phyloP scores from a whole-genome alignment of 1,140 invertebrate species.

The Pissodes strobi region DNA sequence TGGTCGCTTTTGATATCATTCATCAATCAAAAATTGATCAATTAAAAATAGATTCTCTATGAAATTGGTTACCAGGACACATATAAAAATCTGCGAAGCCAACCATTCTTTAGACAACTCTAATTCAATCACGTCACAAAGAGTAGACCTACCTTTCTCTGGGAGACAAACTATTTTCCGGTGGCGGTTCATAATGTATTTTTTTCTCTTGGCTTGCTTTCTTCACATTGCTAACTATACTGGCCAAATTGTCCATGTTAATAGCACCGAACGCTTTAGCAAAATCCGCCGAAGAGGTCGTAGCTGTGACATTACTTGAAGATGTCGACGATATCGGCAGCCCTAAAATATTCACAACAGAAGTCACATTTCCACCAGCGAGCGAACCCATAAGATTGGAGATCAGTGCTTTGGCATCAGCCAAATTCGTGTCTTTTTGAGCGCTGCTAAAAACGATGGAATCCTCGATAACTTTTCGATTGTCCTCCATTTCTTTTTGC shows the following conservation, averaged over 20 bases:
- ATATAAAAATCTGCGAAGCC: too few relatives aligned
- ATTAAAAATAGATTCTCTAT: too few relatives aligned
- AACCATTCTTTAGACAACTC: too few relatives aligned
- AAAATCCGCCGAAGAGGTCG: slow-evolving; percentile 36
- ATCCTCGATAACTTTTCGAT: slow-evolving; percentile 45
- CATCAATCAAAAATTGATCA: too few relatives aligned
- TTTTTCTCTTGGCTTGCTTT: slow-evolving; percentile 2
- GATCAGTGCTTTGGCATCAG: slow-evolving; percentile 64
- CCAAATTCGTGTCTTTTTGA: slow-evolving; percentile 51
- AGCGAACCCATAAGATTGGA: slow-evolving; percentile 64
- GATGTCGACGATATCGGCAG: slow-evolving; percentile 17
- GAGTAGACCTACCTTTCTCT: neutral
- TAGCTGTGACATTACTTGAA: neutral
- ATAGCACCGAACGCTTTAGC: slow-evolving; percentile 37
- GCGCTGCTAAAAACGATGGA: slow-evolving; percentile 45
- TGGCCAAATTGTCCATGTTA: slow-evolving; percentile 44
- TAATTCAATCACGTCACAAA: neutral
- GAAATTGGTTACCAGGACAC: too few relatives aligned
- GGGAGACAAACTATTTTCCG: neutral
- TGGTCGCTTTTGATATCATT: too few relatives aligned
- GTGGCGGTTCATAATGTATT: slow-evolving; percentile 17
- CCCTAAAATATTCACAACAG: slow-evolving; percentile 28
- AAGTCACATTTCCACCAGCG: slow-evolving; percentile 1
- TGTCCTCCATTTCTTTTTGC: slow-evolving; percentile 57
- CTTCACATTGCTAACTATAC: slow-evolving; percentile 43